phyloP scores from a whole-genome alignment of 2,888 invertebrate species.

The Drosophila neotestacea region DNA sequence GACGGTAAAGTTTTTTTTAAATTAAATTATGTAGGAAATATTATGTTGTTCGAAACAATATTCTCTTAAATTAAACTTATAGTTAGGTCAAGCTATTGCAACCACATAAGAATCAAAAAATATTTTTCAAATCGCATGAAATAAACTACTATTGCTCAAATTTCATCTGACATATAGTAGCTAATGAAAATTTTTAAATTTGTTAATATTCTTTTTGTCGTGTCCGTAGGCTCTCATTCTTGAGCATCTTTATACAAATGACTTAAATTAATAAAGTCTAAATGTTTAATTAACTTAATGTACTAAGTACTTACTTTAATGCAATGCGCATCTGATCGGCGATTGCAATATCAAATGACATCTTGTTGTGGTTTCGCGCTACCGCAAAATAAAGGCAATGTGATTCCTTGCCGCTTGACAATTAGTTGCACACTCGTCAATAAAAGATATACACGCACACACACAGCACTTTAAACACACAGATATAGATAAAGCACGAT shows the following conservation, averaged over 20 bases:
- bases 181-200: no score
- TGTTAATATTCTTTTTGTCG: no score
- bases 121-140: no score
- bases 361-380: slow-evolving; percentile 48
- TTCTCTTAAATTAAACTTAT: no score
- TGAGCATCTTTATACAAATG: neutral
- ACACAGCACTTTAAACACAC: neutral
- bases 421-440: slow-evolving; percentile 20
- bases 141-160: no score
- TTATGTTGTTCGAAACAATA: no score
- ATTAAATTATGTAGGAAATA: no score
- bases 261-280: neutral
- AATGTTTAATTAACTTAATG: neutral
- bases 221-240: no score
- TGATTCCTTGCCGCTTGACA: slow-evolving; percentile 45
- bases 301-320: slow-evolving; percentile 74
- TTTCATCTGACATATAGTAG: no score
- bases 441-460: slow-evolving; percentile 8
- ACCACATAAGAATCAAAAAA: no score
- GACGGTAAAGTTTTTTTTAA: neutral
- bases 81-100: no score
- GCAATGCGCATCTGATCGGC: slow-evolving; percentile 83
- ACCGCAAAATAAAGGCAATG: slow-evolving; percentile 24
- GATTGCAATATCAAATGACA: slow-evolving; percentile 83
- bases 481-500: slow-evolving; percentile 20